Conservation (phyloP, 2,888 invertebrate genomes). For the Vandiemenella viatica region DNA sequence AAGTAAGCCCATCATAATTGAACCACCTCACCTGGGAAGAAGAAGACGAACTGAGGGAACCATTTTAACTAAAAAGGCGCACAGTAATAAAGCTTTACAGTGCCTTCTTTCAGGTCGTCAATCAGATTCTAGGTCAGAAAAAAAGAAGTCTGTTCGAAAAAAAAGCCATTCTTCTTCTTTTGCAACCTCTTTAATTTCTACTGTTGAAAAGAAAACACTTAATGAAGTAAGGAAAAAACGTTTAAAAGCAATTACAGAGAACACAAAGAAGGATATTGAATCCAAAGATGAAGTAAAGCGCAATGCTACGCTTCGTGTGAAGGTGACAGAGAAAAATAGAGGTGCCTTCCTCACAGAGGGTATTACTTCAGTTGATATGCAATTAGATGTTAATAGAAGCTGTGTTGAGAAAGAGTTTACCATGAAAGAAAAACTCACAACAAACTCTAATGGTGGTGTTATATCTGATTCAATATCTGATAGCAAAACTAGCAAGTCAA, state of each 20-base stretch:
- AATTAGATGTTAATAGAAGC: not conserved
- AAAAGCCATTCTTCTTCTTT: no score
- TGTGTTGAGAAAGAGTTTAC: not conserved
- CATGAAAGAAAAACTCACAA: no score
- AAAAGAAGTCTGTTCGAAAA: no score
- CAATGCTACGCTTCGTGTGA: slow-evolving; percentile 24
- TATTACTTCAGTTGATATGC: slow-evolving; percentile 17
- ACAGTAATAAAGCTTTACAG: no score
- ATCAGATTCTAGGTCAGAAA: no score
- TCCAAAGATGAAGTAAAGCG: slow-evolving; percentile 20
- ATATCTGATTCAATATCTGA: no score
- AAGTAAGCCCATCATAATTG: slow-evolving; percentile 7
- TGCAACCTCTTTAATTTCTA: no score
- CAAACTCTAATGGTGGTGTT: no score
- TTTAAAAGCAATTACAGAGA: slow-evolving; percentile 35
- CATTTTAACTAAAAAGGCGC: no score
- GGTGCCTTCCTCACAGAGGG: slow-evolving; percentile 37
- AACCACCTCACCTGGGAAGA: slow-evolving; percentile 2
- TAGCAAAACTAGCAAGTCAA: no score
- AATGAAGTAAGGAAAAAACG: slow-evolving; percentile 34
- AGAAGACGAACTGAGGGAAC: not conserved
- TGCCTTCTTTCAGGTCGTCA: no score
- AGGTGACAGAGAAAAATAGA: slow-evolving; percentile 36
- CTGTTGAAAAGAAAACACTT: no score
- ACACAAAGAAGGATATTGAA: slow-evolving; percentile 22